Evolutionary conservation across 2,797 vertebrate genomes (phyloP), one percentile per base, ranked within the genome.

Genomic region (Gambelia wislizenii): DNA sequence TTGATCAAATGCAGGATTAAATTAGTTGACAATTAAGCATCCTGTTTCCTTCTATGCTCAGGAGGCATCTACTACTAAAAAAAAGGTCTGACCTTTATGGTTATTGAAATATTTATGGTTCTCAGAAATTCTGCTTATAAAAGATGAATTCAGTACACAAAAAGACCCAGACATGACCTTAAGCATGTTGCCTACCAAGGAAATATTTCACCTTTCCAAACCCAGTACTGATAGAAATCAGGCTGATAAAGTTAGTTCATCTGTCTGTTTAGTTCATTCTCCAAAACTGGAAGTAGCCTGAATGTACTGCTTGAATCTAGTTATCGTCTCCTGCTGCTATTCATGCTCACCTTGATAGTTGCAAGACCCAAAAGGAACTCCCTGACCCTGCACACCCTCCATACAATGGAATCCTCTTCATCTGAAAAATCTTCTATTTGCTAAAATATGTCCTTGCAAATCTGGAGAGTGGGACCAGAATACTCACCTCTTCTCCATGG

Each of bases 101-200:
- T 70, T 82, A n/a, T 30, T 89, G 39, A 86, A 86, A 75, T 89
- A 89, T 86, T 89, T 67, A 89, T 89, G 36, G 18, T 4, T 44
- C 76, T 72, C 54, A 54, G 25, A 79, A 36, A 49, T 74, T 85
- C 27, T 54, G 36, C 78, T 89, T 67, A 76, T 82, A 82, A 86
- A 86, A 82, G 56, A 86, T 86, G 59, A 47, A 86, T 89, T 76
- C 67, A 6, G 27, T 82, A 30, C 59, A 42, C 10, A 1, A 30
- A 61, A 82, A 44, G 42, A 75, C 69, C 70, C n/a, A 42, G 54
- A 47, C 39, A 49, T 82, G 70, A n/a, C 69, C 72, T 82, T 27
- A 56, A 18, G 69, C 36, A 47, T 82, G 56, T 36, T 64, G 36
- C 44, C 70, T 36, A 27, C 54, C 44, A 64, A 75, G 33, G 67